phyloP scores from a whole-genome alignment of 2,888 invertebrate species.

The Melitaea athalia region DNA sequence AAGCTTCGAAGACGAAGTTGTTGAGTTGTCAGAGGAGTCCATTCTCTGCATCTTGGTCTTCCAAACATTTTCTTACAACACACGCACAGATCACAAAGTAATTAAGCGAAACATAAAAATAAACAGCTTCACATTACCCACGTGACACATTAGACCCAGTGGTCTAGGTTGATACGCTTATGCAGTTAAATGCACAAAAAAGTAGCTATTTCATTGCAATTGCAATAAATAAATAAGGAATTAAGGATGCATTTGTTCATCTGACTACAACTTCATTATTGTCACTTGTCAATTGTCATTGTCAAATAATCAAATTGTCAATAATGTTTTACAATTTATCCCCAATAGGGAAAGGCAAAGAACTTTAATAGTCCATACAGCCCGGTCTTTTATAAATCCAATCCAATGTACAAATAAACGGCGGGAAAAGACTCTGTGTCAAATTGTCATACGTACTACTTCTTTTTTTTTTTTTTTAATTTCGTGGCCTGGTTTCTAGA shows the following conservation, averaged over 20 bases:
- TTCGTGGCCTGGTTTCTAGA: too few relatives aligned
- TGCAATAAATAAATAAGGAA: constrained; percentile 55
- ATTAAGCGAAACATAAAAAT: constrained; percentile 20
- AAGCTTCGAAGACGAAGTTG: constrained; percentile 91
- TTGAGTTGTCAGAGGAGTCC: constrained; percentile 91
- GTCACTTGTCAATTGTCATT: constrained; percentile 19
- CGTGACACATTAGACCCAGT: constrained; percentile 13
- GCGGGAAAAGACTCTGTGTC: too few relatives aligned
- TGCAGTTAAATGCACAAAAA: constrained; percentile 13
- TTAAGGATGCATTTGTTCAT: constrained; percentile 61
- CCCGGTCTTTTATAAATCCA: too few relatives aligned
- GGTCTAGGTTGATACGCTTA: constrained; percentile 2
- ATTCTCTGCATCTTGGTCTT: constrained; percentile 88
- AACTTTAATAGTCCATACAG: too few relatives aligned
- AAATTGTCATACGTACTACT: too few relatives aligned
- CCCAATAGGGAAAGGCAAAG: too few relatives aligned
- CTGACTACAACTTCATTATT: constrained; percentile 43
- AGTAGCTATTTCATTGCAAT: constrained; percentile 37
- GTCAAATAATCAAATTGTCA: too few relatives aligned
- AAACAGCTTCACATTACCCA: constrained; percentile 3
- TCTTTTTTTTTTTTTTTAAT: too few relatives aligned
- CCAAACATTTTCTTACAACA: constrained; percentile 72
- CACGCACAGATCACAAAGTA: constrained; percentile 37
- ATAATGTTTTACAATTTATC: too few relatives aligned
- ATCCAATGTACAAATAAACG: too few relatives aligned